Evolutionary conservation across 2,888 invertebrate genomes (phyloP).

Genomic region (Scaptodrosophila latifasciaeformis): DNA sequence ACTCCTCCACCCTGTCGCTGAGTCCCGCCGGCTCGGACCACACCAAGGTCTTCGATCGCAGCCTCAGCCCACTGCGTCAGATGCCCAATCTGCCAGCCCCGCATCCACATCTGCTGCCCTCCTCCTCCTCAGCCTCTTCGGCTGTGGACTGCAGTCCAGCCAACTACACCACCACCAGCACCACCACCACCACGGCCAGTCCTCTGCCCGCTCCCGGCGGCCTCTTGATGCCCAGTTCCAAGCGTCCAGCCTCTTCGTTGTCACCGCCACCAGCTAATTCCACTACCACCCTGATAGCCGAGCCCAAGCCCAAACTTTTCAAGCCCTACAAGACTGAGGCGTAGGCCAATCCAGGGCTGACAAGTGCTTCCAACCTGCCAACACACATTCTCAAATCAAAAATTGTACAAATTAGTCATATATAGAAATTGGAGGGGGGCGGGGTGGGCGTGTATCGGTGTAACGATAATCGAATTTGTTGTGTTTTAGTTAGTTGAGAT

Average conservation of each 20-base stretch:
- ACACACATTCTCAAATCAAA: slow-evolving; percentile 2
- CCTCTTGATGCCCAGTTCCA: slow-evolving; percentile 60
- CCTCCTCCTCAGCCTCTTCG: no score
- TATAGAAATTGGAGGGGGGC: slow-evolving; percentile 27
- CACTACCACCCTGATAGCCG: slow-evolving; percentile 51
- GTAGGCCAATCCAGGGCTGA: slow-evolving; percentile 32
- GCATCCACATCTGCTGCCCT: no score
- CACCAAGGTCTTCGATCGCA: slow-evolving; percentile 73
- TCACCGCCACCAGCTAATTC: slow-evolving; percentile 60
- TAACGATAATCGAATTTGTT: no score
- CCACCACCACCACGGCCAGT: slow-evolving; percentile 32
- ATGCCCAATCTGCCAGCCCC: no score
- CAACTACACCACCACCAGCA: slow-evolving; percentile 20
- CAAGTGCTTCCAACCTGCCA: background rate
- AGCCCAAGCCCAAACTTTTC: slow-evolving; percentile 81
- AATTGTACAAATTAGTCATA: slow-evolving; percentile 65
- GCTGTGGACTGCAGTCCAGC: no score
- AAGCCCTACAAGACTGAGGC: slow-evolving; percentile 82
- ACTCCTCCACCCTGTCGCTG: slow-evolving; percentile 73
- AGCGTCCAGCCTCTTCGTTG: slow-evolving; percentile 56
- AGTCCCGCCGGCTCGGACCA: slow-evolving; percentile 75
- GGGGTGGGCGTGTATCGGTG: no score
- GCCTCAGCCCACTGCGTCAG: slow-evolving; percentile 67
- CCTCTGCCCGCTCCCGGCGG: slow-evolving; percentile 48
- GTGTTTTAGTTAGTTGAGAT: no score